A percentile compares a stretch with the other conserved stretches of the same genome.
These are phyloP conservation scores for Bombyx mandarina DNA, from an alignment of 1,140 invertebrate species.

Conservation along the genomic window DNA sequence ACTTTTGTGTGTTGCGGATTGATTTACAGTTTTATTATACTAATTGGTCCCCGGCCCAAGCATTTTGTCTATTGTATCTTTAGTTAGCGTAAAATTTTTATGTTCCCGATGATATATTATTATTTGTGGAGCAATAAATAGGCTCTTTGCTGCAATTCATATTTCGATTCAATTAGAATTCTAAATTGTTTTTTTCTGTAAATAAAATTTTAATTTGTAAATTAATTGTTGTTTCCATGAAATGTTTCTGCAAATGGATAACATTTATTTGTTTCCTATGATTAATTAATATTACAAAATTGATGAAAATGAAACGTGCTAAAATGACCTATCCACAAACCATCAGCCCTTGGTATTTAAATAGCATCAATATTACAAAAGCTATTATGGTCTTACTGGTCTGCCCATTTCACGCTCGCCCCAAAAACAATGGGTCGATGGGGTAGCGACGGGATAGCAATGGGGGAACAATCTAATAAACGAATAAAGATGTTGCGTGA, in stretches of 20 bases:
- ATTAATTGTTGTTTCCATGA: too few relatives aligned
- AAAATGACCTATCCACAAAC: too few relatives aligned
- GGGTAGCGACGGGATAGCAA: constrained; percentile 18
- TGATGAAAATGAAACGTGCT: too few relatives aligned
- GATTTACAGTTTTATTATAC: constrained; percentile 56
- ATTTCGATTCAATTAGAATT: too few relatives aligned
- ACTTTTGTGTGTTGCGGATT: constrained; percentile 23
- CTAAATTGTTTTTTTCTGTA: too few relatives aligned
- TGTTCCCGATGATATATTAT: too few relatives aligned
- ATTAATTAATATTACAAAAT: too few relatives aligned
- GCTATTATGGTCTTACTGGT: constrained; percentile 34
- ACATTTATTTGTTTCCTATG: too few relatives aligned
- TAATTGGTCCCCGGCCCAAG: constrained; percentile 25
- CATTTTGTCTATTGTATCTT: constrained; percentile 24
- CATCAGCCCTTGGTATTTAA: constrained; percentile 9
- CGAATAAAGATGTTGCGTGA: constrained; percentile 68
- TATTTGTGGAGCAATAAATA: too few relatives aligned
- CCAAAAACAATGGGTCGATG: constrained; percentile 47
- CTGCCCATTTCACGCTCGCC: constrained; percentile 58
- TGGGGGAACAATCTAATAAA: constrained; percentile 50
- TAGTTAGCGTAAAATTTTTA: constrained; percentile 25
- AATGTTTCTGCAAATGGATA: too few relatives aligned
- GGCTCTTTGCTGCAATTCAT: too few relatives aligned
- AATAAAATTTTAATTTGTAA: too few relatives aligned
- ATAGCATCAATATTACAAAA: constrained; percentile 30